Evolutionary conservation across 2,888 invertebrate genomes (phyloP), one percentile per base, ranked within the genome.

Genomic region (Tinea trinotella): DNA sequence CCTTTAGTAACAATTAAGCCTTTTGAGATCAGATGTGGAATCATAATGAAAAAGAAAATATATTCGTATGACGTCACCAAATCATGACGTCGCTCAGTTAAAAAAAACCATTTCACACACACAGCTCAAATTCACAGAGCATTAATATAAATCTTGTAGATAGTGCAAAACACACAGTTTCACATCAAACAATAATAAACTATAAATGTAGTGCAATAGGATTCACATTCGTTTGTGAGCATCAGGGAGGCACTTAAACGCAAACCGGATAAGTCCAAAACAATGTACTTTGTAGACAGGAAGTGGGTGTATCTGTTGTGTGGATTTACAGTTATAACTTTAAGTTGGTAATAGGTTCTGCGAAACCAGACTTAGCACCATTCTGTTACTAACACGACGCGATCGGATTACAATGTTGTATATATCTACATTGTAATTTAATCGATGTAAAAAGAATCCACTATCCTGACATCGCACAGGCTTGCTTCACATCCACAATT

Each of bases 271-370:
- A 40, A 46, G 46, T 46, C 18, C 46, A 46, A 46, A 46, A 46
- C 46, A 46, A 46, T 46, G 46, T 46, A 19, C 46, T 7, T 46
- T 46, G 46, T 19, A 17, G 22, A 35, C 50, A 17, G 56, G 53
- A 56, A 56, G 49, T 56, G 15, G 53, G 49, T 49, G 56, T 56
- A 49, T 56, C 53, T 53, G 53, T 19, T 55, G 48, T 15, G 3
- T 40, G 15, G 40, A 40, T 40, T 40, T 40, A 40, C 15, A 40
- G 13, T 13, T 40, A 40, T 4, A 40, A 40, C 40, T 40, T 40
- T n/a, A 40, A 15, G 3, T 15, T 12, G 12, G 35, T 35, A 40
- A 40, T 40, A 30, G 30, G 9, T 30, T 30, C n/a, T 10, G n/a
- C 30, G n/a, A 30, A n/a, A 30, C 3, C 7, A 10, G 7, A 30